Conservation (phyloP, 2,113 vertebrate species). For the Percopsis transmontana region DNA sequence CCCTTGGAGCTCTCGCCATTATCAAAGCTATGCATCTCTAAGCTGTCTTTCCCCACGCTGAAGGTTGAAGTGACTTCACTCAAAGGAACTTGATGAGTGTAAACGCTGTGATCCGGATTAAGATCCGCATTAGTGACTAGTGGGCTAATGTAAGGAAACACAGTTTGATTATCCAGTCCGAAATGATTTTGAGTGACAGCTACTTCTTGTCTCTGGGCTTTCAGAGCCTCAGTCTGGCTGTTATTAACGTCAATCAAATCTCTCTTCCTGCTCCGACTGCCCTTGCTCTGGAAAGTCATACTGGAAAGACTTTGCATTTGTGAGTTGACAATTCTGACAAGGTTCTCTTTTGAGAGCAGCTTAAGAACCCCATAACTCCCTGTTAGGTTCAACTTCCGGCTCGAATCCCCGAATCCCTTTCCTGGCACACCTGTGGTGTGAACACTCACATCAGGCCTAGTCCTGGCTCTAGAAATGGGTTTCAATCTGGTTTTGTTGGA, state of each 20-base stretch:
- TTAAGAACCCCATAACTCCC: slow-evolving; percentile 74
- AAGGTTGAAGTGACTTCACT: slow-evolving; percentile 40
- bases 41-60: slow-evolving; percentile 51
- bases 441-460: slow-evolving; percentile 54
- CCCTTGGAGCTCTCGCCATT: slow-evolving; percentile 44
- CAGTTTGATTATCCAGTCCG: slow-evolving; percentile 70
- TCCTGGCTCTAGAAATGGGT: slow-evolving; percentile 54
- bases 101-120: slow-evolving; percentile 44
- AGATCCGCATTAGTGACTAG: slow-evolving; percentile 54
- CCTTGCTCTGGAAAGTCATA: slow-evolving; percentile 70
- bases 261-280: slow-evolving; percentile 76
- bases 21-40: slow-evolving; percentile 38
- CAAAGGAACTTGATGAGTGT: slow-evolving; percentile 46
- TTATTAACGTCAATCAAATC: slow-evolving; percentile 79
- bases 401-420: slow-evolving; percentile 59
- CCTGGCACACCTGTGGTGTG: slow-evolving; percentile 62
- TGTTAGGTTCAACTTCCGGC: slow-evolving; percentile 73
- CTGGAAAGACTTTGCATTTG: slow-evolving; percentile 71
- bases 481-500: slow-evolving; percentile 74
- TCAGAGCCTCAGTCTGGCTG: slow-evolving; percentile 62
- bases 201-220: slow-evolving; percentile 67
- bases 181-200: slow-evolving; percentile 61
- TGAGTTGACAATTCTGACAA: slow-evolving; percentile 79
- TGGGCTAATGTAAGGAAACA: slow-evolving; percentile 58
- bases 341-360: slow-evolving; percentile 76